phyloP scores from a whole-genome alignment of 2,113 vertebrate genomes.

The Nycticorax nycticorax region DNA sequence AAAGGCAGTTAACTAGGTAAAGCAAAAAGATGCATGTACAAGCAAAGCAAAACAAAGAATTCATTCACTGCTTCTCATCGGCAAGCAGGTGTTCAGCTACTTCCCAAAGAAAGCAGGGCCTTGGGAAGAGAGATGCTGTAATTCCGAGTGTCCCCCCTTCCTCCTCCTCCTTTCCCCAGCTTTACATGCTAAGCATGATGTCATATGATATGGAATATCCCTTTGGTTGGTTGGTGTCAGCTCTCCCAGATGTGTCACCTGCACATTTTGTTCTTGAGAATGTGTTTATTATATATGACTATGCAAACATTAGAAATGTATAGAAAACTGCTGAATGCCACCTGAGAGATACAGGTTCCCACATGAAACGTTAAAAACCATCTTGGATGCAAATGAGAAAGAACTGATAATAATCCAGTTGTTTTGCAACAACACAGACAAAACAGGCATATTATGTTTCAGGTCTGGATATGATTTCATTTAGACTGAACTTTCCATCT shows the following conservation, averaged over 20 bases:
- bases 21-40: background rate
- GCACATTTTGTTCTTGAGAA: background rate
- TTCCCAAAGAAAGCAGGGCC: background rate
- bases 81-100: background rate
- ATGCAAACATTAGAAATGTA: background rate
- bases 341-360: background rate
- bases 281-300: background rate
- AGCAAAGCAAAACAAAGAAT: background rate
- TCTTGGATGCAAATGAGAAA: background rate
- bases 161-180: background rate
- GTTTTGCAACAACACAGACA: background rate
- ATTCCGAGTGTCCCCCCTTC: fast-evolving
- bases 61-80: fast-evolving
- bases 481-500: background rate
- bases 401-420: background rate
- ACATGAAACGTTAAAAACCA: background rate
- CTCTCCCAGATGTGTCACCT: background rate
- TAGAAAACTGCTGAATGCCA: background rate
- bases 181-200: background rate
- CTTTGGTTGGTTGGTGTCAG: background rate
- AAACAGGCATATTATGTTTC: background rate
- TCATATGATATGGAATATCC: background rate
- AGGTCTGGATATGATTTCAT: background rate
- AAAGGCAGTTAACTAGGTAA: background rate
- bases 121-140: background rate